Base-by-base conservation (phyloP, 37 sponge, comb jelly and placozoan species). In the Crambe crambe region DNA sequence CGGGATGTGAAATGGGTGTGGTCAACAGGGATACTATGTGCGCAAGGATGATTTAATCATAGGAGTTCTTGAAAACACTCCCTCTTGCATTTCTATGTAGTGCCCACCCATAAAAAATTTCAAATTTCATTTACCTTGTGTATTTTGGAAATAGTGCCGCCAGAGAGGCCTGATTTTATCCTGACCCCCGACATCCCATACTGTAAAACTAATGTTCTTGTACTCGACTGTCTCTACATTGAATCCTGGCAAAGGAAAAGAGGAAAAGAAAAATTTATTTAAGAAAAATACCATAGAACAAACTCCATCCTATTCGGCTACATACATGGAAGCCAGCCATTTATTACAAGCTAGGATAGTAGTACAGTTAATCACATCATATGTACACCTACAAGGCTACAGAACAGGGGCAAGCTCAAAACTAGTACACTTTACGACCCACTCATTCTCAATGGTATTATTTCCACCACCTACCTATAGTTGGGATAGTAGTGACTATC, bases 131-230 rank as follows among this genome's bases (percentile, higher is more conserved):
- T 38, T 22, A 92, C 98, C 99, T 87, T 98, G 99, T 43, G 99
- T 98, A 85, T 98, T 98, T 85, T 98, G 99, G 82, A 95, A 98
- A 85, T 98, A 98, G 63, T 98, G 99, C 39, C 99, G 77, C 99
- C 99, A 98, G 62, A 98, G 89, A 22, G 99, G 99, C 54, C 99
- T 79, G 83, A 98, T 98, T 85, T 98, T 98, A 89, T 98, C 99
- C 87, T 98, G 99, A 23, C 99, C 99, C 34, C 99, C 99, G 30
- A 98, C 99, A 58, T 98, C 99, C 99, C 99, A 98, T 58, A 98
- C 99, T 25, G 99, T 98, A 58, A 98, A 98, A 73, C 99, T 98
- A 73, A 98, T 96, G 78, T 96, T 96, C 83, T 96, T 96, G 77
- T 96, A 96, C 42, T 96, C 97, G 21, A 96, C 97, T 23, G 94